phyloP scores from a whole-genome alignment of 2,888 invertebrate species.

The Eurois occulta region DNA sequence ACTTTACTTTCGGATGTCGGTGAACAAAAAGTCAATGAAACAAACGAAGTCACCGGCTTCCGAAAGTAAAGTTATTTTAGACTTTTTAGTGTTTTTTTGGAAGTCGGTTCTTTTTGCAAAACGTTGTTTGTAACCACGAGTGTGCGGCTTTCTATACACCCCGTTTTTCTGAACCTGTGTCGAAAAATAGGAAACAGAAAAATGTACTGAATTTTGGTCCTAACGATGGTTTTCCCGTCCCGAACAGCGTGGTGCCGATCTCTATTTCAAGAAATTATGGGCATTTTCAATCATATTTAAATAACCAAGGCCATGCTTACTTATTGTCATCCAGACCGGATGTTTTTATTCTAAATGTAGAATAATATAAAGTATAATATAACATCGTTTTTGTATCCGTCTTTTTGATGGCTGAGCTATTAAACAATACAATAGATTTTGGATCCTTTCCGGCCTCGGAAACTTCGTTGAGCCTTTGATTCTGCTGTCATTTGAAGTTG shows the following conservation, averaged over 20 bases:
- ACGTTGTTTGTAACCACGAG: too few species aligned
- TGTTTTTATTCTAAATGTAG: slow-evolving; percentile 7
- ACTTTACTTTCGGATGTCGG: too few species aligned
- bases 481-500: not conserved
- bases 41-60: too few species aligned
- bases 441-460: not conserved
- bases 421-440: not conserved
- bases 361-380: not conserved
- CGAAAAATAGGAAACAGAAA: not conserved
- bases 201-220: too few species aligned
- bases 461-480: not conserved
- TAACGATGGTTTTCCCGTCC: not conserved
- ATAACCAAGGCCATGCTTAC: slow-evolving; percentile 1
- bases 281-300: not conserved
- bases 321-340: slow-evolving; percentile 17
- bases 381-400: not conserved
- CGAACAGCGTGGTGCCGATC: not conserved
- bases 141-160: not conserved
- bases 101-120: too few species aligned
- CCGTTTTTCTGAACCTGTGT: not conserved
- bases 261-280: not conserved
- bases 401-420: not conserved
- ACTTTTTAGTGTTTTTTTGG: too few species aligned
- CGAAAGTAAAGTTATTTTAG: too few species aligned
- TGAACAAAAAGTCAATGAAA: too few species aligned